phyloP scores from a whole-genome alignment of 2,888 invertebrate species.

The Biston betularia region DNA sequence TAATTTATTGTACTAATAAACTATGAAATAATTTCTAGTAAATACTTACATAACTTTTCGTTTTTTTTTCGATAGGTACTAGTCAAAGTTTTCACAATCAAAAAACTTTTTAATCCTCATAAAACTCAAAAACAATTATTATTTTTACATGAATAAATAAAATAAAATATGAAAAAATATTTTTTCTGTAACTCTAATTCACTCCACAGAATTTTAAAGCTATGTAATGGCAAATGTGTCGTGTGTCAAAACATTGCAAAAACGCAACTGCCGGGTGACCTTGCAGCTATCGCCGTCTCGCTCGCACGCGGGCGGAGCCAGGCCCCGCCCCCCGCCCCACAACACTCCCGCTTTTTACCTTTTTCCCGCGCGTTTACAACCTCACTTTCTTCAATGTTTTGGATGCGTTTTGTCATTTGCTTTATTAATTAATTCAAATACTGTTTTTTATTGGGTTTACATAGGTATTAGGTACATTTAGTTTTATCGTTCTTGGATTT shows the following conservation, averaged over 20 bases:
- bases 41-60: no score
- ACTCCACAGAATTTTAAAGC: not conserved
- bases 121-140: no score
- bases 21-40: no score
- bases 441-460: not conserved
- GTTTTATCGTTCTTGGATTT: no score
- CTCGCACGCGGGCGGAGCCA: constrained; percentile 68
- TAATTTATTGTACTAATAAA: no score
- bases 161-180: no score
- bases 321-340: constrained; percentile 81
- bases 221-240: constrained; percentile 32
- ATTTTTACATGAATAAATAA: no score
- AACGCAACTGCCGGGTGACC: constrained; percentile 63
- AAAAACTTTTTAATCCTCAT: no score
- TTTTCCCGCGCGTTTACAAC: constrained; percentile 66
- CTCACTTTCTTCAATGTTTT: constrained; percentile 62
- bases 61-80: no score
- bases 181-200: no score
- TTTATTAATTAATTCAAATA: not conserved
- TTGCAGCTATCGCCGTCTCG: constrained; percentile 71
- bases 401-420: constrained; percentile 29
- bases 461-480: no score
- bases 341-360: constrained; percentile 72
- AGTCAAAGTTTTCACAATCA: no score
- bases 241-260: constrained; percentile 65